These are phyloP conservation scores for Neoarius graeffei DNA, from an alignment of 2,113 vertebrate genomes.

Conservation along the genomic window DNA sequence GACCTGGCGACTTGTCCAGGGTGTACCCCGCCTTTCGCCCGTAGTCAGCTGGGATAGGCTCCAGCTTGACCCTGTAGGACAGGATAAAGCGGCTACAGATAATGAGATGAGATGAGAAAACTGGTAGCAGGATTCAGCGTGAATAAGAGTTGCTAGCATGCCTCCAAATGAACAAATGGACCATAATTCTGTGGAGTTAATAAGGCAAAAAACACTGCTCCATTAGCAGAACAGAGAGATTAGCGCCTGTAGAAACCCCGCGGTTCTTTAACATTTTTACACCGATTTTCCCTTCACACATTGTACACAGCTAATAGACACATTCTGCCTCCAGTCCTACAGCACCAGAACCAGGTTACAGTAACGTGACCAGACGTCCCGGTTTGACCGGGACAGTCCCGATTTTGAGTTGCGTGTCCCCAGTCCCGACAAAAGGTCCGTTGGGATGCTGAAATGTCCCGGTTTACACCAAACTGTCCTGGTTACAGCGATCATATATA, in stretches of 20 bases:
- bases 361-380: too few species aligned
- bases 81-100: too few species aligned
- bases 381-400: too few species aligned
- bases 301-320: constrained; percentile 61
- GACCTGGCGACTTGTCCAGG: too few species aligned
- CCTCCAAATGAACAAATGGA: constrained; percentile 38
- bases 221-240: constrained; percentile 59
- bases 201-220: constrained; percentile 56
- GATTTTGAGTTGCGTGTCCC: too few species aligned
- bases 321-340: constrained; percentile 41
- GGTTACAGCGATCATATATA: too few species aligned
- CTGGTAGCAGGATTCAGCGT: background rate
- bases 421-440: too few species aligned
- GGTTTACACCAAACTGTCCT: too few species aligned
- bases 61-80: too few species aligned
- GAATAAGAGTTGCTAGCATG: constrained; percentile 16
- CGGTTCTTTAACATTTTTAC: constrained; percentile 54
- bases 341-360: constrained; percentile 28
- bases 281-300: constrained; percentile 55
- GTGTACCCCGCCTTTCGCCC: too few species aligned
- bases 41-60: too few species aligned
- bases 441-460: too few species aligned
- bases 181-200: constrained; percentile 57
- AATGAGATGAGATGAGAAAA: background rate
- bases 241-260: constrained; percentile 50